Percentiles rank a stretch among this genome's conserved stretches.
Conservation (phyloP, 2,113 vertebrate genomes). For the Pseudolaguvia tuberculata region DNA sequence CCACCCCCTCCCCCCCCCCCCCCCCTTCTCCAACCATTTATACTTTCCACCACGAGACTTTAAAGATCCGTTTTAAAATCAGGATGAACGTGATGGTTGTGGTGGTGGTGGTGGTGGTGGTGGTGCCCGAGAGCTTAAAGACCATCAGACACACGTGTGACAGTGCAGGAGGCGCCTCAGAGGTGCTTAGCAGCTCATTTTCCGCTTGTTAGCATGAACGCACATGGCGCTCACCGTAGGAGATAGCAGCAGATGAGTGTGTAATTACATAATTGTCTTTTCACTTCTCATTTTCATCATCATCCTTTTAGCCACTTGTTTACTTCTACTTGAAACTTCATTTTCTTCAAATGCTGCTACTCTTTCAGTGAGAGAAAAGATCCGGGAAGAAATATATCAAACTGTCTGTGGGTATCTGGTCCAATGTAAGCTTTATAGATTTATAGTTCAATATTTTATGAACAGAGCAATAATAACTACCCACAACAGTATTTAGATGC, state of each 20-base stretch:
- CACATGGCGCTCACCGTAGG: constrained; percentile 78
- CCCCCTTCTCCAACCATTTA: background rate
- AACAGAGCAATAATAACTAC: background rate
- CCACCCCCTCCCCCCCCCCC: no score
- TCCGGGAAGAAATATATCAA: no score
- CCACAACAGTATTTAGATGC: background rate
- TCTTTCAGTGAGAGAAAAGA: background rate
- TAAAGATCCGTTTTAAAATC: background rate
- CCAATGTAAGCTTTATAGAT: background rate
- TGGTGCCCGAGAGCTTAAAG: constrained; percentile 56
- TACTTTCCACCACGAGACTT: constrained; percentile 8
- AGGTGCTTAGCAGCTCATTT: constrained; percentile 99
- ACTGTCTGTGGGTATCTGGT: no score
- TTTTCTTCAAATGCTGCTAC: constrained; percentile 1
- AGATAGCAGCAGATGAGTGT: constrained; percentile 96
- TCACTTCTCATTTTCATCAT: constrained; percentile 99
- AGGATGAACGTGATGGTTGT: constrained; percentile 16
- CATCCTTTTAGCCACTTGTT: constrained; percentile 74
- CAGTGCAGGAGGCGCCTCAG: constrained; percentile 89
- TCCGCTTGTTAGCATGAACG: constrained; percentile 96
- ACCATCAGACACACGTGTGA: constrained; percentile 62
- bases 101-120: background rate
- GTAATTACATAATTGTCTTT: constrained; percentile 99
- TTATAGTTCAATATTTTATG: background rate
- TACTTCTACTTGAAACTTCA: constrained; percentile 13